Conservation (phyloP, 2,888 invertebrate species). For the Emesis furor region DNA sequence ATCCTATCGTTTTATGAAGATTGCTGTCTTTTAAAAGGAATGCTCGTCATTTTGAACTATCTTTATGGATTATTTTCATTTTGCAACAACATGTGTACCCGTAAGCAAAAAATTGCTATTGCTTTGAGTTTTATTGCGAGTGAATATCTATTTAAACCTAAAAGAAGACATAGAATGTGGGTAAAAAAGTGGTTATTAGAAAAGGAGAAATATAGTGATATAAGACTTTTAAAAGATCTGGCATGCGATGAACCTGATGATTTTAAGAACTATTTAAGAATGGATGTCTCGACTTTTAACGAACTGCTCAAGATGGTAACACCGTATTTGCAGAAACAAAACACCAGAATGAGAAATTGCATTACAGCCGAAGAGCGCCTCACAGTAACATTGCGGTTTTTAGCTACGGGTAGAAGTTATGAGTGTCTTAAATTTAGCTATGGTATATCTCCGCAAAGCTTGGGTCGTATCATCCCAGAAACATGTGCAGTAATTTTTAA, state of each 20-base stretch:
- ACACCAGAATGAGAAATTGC: conserved; percentile 18
- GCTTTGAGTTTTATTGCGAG: conserved; percentile 20
- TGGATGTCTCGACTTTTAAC: conserved; percentile 19
- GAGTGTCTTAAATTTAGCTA: conserved; percentile 22
- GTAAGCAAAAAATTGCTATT: too few relatives aligned
- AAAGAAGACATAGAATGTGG: conserved; percentile 22
- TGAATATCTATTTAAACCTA: conserved; percentile 27
- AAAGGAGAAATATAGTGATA: too few relatives aligned
- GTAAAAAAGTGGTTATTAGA: background rate
- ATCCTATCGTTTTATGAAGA: background rate
- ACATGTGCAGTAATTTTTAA: background rate
- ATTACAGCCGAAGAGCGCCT: conserved; percentile 20
- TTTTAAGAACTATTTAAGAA: conserved; percentile 6
- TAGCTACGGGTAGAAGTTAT: conserved; percentile 22
- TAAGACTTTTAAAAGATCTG: too few relatives aligned
- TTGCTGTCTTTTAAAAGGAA: background rate
- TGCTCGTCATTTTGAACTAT: too few relatives aligned
- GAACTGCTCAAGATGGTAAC: conserved; percentile 21
- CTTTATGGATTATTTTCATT: too few relatives aligned
- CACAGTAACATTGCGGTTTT: conserved; percentile 25
- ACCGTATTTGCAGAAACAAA: conserved; percentile 22
- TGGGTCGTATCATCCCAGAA: conserved; percentile 1
- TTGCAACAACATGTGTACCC: too few relatives aligned
- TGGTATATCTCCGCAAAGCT: conserved; percentile 24
- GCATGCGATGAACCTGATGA: too few relatives aligned